Evolutionary conservation across 2,888 invertebrate species (phyloP).

Genomic region (Cheiracanthium punctorium): DNA sequence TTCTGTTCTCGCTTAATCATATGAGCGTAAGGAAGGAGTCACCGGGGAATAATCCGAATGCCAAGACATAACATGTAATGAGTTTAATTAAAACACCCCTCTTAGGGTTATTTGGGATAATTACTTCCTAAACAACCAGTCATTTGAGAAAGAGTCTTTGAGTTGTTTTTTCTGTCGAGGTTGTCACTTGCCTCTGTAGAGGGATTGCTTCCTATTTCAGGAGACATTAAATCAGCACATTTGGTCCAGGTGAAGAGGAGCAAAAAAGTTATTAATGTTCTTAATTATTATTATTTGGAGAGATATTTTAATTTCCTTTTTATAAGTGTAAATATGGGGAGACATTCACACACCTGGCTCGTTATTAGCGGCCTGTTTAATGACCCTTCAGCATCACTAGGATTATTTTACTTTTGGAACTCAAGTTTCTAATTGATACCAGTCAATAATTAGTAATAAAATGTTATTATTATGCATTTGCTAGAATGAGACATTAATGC

Average conservation of each 20-base stretch:
- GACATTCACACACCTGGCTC: neutral
- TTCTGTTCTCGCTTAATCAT: slow-evolving; percentile 55
- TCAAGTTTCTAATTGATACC: slow-evolving; percentile 3
- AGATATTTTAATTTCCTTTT: slow-evolving; percentile 23
- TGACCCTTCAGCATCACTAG: slow-evolving; percentile 7
- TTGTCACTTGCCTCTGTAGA: slow-evolving; percentile 12
- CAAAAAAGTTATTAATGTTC: slow-evolving; percentile 63
- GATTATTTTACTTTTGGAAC: slow-evolving; percentile 7
- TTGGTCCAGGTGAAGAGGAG: neutral
- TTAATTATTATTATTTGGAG: slow-evolving; percentile 68
- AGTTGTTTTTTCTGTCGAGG: slow-evolving; percentile 49
- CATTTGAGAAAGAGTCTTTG: slow-evolving; percentile 58
- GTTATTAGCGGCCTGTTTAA: neutral
- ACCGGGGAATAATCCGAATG: slow-evolving; percentile 58
- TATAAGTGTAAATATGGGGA: slow-evolving; percentile 7
- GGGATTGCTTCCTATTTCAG: slow-evolving; percentile 48
- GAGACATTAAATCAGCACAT: slow-evolving; percentile 50
- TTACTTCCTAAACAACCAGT: slow-evolving; percentile 67
- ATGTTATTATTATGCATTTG: slow-evolving; percentile 12
- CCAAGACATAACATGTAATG: slow-evolving; percentile 65
- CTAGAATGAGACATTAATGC: slow-evolving; percentile 15
- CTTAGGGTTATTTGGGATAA: slow-evolving; percentile 65
- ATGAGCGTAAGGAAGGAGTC: slow-evolving; percentile 47
- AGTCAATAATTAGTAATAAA: slow-evolving; percentile 17
- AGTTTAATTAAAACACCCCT: slow-evolving; percentile 67